Conservation (phyloP, 2,113 vertebrate species). For the Sinosuthora webbiana region DNA sequence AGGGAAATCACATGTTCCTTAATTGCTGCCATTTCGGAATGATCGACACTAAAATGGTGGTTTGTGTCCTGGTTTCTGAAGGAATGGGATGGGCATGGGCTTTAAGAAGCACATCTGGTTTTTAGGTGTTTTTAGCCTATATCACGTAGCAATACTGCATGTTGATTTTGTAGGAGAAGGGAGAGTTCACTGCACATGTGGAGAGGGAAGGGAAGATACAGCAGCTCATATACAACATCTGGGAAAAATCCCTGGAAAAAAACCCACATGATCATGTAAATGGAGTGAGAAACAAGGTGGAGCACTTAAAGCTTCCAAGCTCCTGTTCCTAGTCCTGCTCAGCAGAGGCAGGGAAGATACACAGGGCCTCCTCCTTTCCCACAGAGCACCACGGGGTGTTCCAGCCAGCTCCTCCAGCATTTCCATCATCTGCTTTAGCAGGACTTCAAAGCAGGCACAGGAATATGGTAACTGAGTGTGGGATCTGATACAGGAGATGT, state of each 20-base stretch:
- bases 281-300: not conserved
- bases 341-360: not conserved
- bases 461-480: not conserved
- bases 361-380: not conserved
- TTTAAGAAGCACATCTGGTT: not conserved
- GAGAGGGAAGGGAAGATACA: not conserved
- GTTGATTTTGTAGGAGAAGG: not conserved
- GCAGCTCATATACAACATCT: not conserved
- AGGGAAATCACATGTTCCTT: not conserved
- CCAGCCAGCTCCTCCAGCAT: not conserved
- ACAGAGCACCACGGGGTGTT: not conserved
- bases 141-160: not conserved
- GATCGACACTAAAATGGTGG: not conserved
- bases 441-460: not conserved
- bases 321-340: not conserved
- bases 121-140: not conserved
- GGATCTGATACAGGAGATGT: not conserved
- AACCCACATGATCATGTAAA: not conserved
- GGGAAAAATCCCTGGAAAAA: not conserved
- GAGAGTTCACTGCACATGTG: not conserved
- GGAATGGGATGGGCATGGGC: not conserved
- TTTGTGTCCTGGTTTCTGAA: not conserved
- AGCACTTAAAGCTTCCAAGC: not conserved
- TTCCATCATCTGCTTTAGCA: not conserved
- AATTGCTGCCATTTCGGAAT: not conserved